Base-by-base conservation (phyloP, 2,888 invertebrate genomes). In the Charanyca ferruginea region DNA sequence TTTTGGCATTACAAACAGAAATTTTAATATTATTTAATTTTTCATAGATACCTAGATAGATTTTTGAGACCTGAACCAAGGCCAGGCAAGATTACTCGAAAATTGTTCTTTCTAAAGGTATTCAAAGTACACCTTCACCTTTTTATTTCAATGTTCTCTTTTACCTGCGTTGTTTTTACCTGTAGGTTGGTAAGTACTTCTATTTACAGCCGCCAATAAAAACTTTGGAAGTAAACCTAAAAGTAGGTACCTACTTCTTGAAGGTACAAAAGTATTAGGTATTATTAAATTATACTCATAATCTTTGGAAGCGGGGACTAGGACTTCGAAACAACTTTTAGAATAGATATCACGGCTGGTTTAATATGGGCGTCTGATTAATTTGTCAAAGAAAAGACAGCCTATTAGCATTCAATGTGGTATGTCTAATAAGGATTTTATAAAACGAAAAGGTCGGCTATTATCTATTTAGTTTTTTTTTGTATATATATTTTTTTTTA, bases 161-260 rank as follows among this genome's bases (percentile, higher is more conserved):
- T 41, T 51, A 3, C 9, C 28, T 60, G n/a, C 25, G 22, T 54
- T 73, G 48, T 59, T 73, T 66, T 52, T n/a, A 54, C 67, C 35
- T 54, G 32, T 32, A 32, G 32, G 11, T 38, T 16, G 5, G 25
- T 18, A 41, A 20, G 18, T 23, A 45, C 32, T 74, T 59, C 44
- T 54, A 28, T 51, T 74, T 54, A 59, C 48, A 71, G 41, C 32
- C 32, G 13, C n/a, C 13, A 73, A 51, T 60, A 55, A 47, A 72
- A 74, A 60, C 41, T 74, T 72, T 16, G 13, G 0, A 41, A 35
- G n/a, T 28, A 42, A 45, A 55, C 35, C 44, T 45, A 25, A 41
- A 59, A 23, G 22, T 25, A n/a, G n/a, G n/a, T n/a, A n/a, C n/a
- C n/a, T n/a, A 22, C 23, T 67, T 42, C 8, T 2, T 1, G 5